Percentiles rank a stretch among this genome's conserved stretches.
phyloP scores from a whole-genome alignment of 2,888 invertebrate species.

The Nemapogon koenigi region DNA sequence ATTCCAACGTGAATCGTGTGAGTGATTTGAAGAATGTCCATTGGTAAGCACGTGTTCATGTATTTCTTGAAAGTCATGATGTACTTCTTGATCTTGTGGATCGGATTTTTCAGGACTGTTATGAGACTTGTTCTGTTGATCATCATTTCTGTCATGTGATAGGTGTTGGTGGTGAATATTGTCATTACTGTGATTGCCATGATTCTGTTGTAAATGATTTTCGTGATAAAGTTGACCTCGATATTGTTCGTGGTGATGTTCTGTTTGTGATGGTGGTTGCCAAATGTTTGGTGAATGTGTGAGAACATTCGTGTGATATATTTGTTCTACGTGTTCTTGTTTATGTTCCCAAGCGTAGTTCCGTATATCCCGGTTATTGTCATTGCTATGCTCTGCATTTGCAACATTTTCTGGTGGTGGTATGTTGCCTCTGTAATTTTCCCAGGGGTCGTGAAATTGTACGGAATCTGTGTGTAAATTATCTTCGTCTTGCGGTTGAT shows the following conservation, averaged over 20 bases:
- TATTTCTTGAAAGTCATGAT: background rate
- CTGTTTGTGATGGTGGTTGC: no score
- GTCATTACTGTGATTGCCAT: constrained; percentile 14
- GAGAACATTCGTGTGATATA: constrained; percentile 1
- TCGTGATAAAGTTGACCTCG: constrained; percentile 16
- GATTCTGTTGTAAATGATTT: constrained; percentile 15
- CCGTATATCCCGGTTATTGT: constrained; percentile 29
- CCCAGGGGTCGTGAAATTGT: constrained; percentile 75
- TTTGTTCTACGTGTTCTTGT: constrained; percentile 13
- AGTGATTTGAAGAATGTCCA: background rate
- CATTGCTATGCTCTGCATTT: background rate
- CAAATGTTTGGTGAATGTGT: constrained; percentile 5
- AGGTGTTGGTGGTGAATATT: constrained; percentile 17
- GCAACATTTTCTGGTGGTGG: constrained; percentile 24
- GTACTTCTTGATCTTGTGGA: background rate
- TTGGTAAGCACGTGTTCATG: background rate
- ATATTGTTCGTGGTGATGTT: constrained; percentile 14
- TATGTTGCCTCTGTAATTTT: constrained; percentile 67
- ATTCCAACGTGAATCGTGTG: background rate
- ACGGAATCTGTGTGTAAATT: constrained; percentile 23
- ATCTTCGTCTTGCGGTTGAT: constrained; percentile 26
- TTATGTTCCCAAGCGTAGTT: constrained; percentile 41
- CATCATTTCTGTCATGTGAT: no score
- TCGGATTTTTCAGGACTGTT: background rate
- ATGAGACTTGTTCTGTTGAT: constrained; percentile 9